Percentiles rank a stretch among this genome's conserved stretches.
Conservation (phyloP, 2,888 invertebrate species). For the Tachina grossa region DNA sequence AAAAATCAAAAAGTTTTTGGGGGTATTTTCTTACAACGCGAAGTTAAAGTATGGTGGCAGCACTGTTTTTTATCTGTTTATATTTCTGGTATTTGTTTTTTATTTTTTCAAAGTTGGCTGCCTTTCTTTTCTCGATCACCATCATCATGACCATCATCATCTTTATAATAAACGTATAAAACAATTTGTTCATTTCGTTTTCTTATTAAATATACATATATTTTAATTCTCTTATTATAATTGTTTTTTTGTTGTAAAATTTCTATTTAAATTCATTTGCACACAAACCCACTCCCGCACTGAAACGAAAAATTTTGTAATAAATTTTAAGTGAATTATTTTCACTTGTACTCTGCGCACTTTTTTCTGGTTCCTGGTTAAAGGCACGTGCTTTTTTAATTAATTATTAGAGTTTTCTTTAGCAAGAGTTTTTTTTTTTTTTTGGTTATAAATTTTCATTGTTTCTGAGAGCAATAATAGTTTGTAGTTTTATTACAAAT, state of each 20-base stretch:
- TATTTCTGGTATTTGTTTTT: neutral
- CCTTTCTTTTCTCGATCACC: conserved; percentile 35
- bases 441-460: no score
- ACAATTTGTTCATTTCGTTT: conserved; percentile 54
- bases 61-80: neutral
- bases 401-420: conserved; percentile 21
- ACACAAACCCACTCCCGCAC: conserved; percentile 20
- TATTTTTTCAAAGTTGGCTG: neutral
- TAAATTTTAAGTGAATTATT: conserved; percentile 39
- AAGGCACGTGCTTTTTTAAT: conserved; percentile 53
- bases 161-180: conserved; percentile 51
- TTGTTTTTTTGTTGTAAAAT: neutral
- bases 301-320: conserved; percentile 33
- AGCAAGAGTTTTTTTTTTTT: neutral
- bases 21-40: no score
- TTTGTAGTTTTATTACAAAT: no score
- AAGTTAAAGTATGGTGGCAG: neutral
- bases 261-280: conserved; percentile 28
- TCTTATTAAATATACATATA: conserved; percentile 35
- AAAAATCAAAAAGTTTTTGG: neutral
- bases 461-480: no score
- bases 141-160: neutral
- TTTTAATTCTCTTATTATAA: neutral
- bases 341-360: conserved; percentile 35
- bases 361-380: neutral